Base-by-base conservation (phyloP, 2,797 vertebrate genomes). In the Myoxocephalus aenaeus region DNA sequence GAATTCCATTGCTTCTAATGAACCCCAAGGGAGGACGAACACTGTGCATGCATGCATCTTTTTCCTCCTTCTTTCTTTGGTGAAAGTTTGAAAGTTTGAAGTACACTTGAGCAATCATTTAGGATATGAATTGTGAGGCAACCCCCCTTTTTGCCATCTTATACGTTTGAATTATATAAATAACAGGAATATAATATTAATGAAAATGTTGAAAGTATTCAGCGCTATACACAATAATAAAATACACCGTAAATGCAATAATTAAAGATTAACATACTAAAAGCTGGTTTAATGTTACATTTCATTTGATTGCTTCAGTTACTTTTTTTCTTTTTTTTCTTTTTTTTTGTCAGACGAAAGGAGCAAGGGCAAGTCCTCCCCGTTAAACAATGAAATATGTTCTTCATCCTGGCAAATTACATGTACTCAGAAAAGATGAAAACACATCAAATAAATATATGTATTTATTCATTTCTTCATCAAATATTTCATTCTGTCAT, bases 1-100 rank as follows among this genome's bases (percentile, higher is more conserved):
- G 93, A 94, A 94, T 94, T 92, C 82, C 83, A 93, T 94, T 93
- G 89, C 90, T 87, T 46, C 90, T 95, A 95, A 95, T 95, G 90
- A 95, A 95, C 84, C 93, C 85, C 90, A n/a, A 65, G 92, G 90
- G 94, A 92, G 73, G 73, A 78, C 51, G 79, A 83, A 75, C 79
- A 86, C 86, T 88, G 83, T 90, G 85, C 81, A 91, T 68, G 67
- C 81, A 79, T 75, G 81, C 86, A 81, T 81, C 22, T 83, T 71
- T 66, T 15, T 58, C 56, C 65, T 70, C 36, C 50, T 71, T 78
- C 62, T 84, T 78, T 86, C 80, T 90, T 89, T 82, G 66, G 77
- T 70, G 66, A 72, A 91, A 90, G 88, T 87, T 87, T 88, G 73
- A 69, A 91, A 90, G 83, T 90, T 85, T 38, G 64, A 85, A 66